Evolutionary conservation across 2,113 vertebrate species (phyloP).

Genomic region (rat (Rattus norvegicus)): GRCr8 NC_086020.1:220809001-220809500

Average conservation of each 20-base stretch:
- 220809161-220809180: neutral
- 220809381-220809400: neutral
- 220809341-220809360: neutral
- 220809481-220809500: neutral
- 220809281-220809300: neutral
- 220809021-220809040: neutral
- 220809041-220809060: neutral
- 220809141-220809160: neutral
- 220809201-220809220: neutral
- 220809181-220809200: neutral
- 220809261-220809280: neutral
- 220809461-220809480: neutral
- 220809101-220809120: neutral
- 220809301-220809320: constrained; percentile 22
- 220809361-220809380: neutral
- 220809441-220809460: neutral
- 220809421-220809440: neutral
- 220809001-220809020: too few species aligned
- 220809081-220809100: neutral
- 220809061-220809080: neutral
- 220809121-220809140: neutral
- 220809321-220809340: constrained; percentile 21
- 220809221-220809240: neutral
- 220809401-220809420: neutral
- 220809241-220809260: neutral